Conservation (phyloP, 2,113 vertebrate species). For the Hippocampus zosterae region DNA sequence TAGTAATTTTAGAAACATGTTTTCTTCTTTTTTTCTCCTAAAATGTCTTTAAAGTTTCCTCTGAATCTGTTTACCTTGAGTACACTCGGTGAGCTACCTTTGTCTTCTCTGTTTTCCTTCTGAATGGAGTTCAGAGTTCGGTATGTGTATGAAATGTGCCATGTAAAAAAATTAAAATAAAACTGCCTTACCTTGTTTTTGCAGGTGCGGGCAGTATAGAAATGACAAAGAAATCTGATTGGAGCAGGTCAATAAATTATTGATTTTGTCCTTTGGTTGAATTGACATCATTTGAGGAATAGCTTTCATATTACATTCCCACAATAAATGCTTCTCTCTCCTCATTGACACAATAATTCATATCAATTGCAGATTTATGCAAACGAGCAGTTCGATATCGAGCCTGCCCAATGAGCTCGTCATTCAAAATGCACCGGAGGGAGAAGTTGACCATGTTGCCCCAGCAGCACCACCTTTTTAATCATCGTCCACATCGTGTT, state of each 20-base stretch:
- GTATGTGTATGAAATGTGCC: too few species aligned
- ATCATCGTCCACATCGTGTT: conserved; percentile 44
- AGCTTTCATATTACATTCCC: neutral
- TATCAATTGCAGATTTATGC: neutral
- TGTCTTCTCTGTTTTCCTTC: too few species aligned
- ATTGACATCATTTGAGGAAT: neutral
- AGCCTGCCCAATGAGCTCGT: conserved; percentile 36
- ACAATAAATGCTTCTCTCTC: too few species aligned
- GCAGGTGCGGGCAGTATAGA: neutral
- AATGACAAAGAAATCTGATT: neutral
- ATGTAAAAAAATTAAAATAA: too few species aligned
- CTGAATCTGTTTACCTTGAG: too few species aligned
- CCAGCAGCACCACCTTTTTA: conserved; percentile 37
- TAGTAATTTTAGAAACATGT: too few species aligned
- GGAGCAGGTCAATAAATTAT: neutral
- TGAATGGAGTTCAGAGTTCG: too few species aligned
- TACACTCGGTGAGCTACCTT: too few species aligned
- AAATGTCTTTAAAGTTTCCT: too few species aligned
- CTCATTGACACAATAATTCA: neutral
- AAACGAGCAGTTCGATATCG: conserved; percentile 25
- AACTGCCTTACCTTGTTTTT: too few species aligned
- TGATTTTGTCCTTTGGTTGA: neutral
- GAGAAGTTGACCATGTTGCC: conserved; percentile 24
- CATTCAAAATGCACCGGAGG: conserved; percentile 8
- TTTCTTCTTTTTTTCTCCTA: too few species aligned